A percentile compares a stretch with the other conserved stretches of the same genome.
phyloP scores from a whole-genome alignment of 2,113 vertebrate genomes.

The Microtus oregoni region DNA sequence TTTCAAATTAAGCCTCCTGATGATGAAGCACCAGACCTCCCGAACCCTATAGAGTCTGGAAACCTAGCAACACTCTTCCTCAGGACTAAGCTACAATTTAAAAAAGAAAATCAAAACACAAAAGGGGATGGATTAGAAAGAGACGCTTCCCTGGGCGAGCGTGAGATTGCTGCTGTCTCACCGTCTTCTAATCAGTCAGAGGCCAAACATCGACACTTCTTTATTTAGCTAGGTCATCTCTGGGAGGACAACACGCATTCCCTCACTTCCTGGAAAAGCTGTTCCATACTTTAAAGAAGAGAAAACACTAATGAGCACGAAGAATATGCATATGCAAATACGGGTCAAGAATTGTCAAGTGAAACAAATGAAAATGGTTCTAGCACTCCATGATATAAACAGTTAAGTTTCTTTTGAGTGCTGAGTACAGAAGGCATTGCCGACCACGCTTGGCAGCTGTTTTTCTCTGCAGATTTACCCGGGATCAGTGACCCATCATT shows the following conservation, averaged over 20 bases:
- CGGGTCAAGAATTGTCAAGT: background rate
- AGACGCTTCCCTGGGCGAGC: background rate
- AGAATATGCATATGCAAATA: background rate
- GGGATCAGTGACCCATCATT: conserved; percentile 33
- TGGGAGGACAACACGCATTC: background rate
- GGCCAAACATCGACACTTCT: background rate
- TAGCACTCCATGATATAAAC: background rate
- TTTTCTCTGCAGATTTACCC: background rate
- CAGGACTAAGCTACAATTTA: background rate
- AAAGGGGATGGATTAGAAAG: background rate
- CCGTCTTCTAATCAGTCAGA: background rate
- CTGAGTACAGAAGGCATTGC: background rate
- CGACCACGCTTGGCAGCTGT: background rate
- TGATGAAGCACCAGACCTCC: background rate
- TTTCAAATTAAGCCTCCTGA: background rate
- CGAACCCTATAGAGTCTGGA: background rate
- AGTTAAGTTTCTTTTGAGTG: conserved; percentile 11
- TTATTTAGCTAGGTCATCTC: background rate
- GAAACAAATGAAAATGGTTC: conserved; percentile 29
- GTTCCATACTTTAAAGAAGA: background rate
- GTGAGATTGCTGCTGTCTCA: background rate
- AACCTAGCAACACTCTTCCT: background rate
- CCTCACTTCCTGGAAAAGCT: background rate
- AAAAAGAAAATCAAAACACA: background rate
- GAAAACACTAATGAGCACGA: background rate